These are phyloP conservation scores for Leucoraja erinaceus DNA, from an alignment of 2,113 vertebrate genomes.

Conservation along the genomic window DNA sequence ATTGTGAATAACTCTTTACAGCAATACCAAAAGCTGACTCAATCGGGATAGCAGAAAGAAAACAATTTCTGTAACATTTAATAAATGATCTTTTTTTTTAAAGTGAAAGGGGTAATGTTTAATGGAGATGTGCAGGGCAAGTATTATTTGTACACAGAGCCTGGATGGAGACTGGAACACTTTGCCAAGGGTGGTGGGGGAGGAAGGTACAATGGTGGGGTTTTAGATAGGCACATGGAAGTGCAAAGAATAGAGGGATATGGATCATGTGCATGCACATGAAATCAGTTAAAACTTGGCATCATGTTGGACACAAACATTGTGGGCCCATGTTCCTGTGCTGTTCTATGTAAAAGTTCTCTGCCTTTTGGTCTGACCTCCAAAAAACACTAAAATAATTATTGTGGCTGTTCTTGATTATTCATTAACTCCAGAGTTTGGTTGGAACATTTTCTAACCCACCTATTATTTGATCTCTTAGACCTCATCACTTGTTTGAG, in stretches of 20 bases:
- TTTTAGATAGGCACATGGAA: too few species aligned
- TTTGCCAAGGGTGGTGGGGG: too few species aligned
- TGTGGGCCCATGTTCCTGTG: too few species aligned
- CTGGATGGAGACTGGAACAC: too few species aligned
- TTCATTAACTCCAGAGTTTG: neutral
- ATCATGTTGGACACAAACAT: too few species aligned
- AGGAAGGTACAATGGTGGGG: too few species aligned
- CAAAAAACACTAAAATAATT: neutral
- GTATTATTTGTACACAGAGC: too few species aligned
- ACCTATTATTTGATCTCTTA: neutral
- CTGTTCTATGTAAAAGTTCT: neutral
- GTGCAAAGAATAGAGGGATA: too few species aligned
- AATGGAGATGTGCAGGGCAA: too few species aligned
- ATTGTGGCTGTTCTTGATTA: neutral
- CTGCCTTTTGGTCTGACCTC: neutral
- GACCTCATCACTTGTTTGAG: neutral
- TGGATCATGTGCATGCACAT: too few species aligned
- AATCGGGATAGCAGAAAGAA: neutral
- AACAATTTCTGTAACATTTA: neutral
- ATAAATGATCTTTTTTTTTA: neutral
- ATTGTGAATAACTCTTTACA: too few species aligned
- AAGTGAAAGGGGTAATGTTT: neutral
- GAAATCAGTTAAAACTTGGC: too few species aligned
- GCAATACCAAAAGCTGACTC: neutral
- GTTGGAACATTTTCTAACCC: neutral